Percentiles rank a stretch among this genome's conserved stretches.
phyloP scores from a whole-genome alignment of 2,113 vertebrate genomes.

The Calypte anna region DNA sequence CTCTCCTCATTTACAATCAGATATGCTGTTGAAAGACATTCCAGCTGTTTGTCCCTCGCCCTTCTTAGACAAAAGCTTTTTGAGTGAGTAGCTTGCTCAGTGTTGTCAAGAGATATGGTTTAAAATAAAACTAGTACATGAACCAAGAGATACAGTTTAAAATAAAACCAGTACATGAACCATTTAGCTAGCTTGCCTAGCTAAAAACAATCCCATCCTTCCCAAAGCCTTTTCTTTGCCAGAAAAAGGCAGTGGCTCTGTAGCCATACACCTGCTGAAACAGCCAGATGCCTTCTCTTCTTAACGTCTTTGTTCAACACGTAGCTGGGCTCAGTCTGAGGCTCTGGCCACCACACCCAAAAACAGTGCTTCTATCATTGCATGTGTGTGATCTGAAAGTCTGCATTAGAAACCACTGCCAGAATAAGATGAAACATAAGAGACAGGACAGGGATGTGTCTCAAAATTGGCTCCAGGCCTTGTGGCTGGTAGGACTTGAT shows the following conservation, averaged over 20 bases:
- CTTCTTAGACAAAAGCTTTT: not conserved
- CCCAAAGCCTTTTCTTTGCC: not conserved
- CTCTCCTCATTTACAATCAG: not conserved
- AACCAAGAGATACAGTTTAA: not conserved
- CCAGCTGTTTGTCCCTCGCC: not conserved
- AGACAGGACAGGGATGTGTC: not conserved
- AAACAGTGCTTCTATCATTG: not conserved
- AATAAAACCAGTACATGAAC: not conserved
- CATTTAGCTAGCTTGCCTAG: not conserved
- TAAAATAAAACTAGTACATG: not conserved
- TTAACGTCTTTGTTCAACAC: not conserved
- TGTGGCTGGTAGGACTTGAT: not conserved
- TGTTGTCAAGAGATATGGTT: not conserved
- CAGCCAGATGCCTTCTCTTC: not conserved
- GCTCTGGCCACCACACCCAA: not conserved
- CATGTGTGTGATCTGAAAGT: not conserved
- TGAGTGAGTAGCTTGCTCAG: not conserved
- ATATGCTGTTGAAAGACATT: not conserved
- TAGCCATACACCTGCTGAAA: not conserved
- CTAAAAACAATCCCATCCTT: not conserved
- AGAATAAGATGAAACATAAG: not conserved
- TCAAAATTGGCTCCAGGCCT: not conserved
- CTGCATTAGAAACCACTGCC: not conserved
- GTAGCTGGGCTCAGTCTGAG: not conserved
- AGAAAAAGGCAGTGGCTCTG: not conserved